These are phyloP conservation scores for Regulus satrapa DNA, from an alignment of 2,113 vertebrate genomes.

Conservation along the genomic window DNA sequence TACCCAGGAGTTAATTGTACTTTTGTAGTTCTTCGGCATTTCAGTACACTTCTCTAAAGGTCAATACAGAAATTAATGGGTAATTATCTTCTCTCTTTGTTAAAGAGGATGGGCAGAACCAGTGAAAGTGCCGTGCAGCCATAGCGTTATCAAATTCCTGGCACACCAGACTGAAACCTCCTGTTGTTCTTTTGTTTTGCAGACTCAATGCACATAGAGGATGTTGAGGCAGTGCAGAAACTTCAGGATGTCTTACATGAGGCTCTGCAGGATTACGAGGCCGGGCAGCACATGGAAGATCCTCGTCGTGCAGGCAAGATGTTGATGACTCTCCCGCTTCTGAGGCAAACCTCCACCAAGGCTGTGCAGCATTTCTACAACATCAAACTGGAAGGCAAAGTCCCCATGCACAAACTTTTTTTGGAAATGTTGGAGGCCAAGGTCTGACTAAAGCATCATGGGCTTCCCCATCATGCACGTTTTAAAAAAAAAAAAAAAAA, in stretches of 20 bases:
- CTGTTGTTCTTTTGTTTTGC: constrained; percentile 40
- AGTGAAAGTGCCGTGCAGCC: not conserved
- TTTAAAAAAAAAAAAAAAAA: constrained; percentile 66
- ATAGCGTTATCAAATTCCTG: accelerated
- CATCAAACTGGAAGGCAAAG: constrained; percentile 99
- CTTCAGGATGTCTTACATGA: constrained; percentile 97
- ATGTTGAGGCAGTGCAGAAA: constrained; percentile 97
- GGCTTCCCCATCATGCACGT: constrained; percentile 71
- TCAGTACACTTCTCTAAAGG: not conserved
- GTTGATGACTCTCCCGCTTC: constrained; percentile 96
- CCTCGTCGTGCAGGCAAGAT: constrained; percentile 94
- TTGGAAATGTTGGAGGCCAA: constrained; percentile 99
- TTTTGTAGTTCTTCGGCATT: not conserved
- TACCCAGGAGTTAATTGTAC: not conserved
- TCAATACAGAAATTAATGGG: not conserved
- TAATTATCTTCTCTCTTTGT: not conserved
- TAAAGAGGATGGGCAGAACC: not conserved
- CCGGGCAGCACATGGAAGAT: constrained; percentile 93
- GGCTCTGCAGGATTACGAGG: constrained; percentile 98
- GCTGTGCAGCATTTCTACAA: constrained; percentile 99
- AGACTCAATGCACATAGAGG: constrained; percentile 99
- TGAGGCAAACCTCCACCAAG: constrained; percentile 98
- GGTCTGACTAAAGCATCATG: constrained; percentile 85
- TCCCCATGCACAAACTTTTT: constrained; percentile 99
- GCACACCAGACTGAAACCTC: not conserved